A percentile compares a stretch with the other conserved stretches of the same genome.
Evolutionary conservation across 2,113 vertebrate species (phyloP).

Genomic region (Corvus moneduloides): DNA sequence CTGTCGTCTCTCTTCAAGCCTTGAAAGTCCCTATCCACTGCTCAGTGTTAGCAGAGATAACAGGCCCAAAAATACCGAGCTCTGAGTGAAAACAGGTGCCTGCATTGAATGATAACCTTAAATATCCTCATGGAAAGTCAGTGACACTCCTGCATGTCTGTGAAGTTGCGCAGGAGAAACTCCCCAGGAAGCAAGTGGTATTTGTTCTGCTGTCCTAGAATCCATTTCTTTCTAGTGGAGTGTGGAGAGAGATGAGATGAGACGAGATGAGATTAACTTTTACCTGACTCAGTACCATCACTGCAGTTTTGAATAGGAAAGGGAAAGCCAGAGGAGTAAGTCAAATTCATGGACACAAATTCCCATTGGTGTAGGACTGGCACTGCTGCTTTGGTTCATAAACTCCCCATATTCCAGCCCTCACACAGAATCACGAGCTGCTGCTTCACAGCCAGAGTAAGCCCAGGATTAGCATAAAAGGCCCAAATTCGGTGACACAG

Average conservation of each 20-base stretch:
- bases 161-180: not conserved
- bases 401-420: not conserved
- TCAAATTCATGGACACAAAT: not conserved
- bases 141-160: not conserved
- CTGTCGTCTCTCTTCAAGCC: not conserved
- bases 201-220: not conserved
- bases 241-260: not conserved
- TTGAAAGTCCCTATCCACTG: not conserved
- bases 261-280: not conserved
- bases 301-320: not conserved
- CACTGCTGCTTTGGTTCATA: not conserved
- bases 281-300: not conserved
- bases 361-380: rapidly evolving
- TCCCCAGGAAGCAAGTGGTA: not conserved
- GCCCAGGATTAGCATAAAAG: not conserved
- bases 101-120: not conserved
- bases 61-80: rapidly evolving
- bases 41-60: not conserved
- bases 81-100: not conserved
- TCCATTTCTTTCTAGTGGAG: rapidly evolving
- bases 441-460: rapidly evolving
- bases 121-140: not conserved
- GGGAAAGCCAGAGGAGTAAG: not conserved
- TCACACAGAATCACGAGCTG: not conserved
- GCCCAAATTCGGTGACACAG: not conserved